Evolutionary conservation across 2,113 vertebrate genomes (phyloP), one percentile per base, ranked within the genome.

Genomic region (Perognathus longimembris): DNA sequence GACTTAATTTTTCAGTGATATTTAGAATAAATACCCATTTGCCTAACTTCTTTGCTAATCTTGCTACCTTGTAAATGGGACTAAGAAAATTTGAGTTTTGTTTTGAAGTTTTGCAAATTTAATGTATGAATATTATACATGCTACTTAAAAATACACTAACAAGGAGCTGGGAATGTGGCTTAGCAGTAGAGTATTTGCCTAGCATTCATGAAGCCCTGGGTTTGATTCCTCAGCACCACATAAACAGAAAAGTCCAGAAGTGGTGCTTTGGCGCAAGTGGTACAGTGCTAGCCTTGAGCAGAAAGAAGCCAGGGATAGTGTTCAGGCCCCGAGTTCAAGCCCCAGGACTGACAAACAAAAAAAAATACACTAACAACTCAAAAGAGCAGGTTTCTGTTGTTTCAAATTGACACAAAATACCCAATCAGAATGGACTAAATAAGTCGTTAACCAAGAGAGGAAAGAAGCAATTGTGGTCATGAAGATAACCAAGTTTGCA

Each of bases 51-150:
- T 69, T 90, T 90, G 70, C 69, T 54, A 57, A 69, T 67, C 79
- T 42, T 67, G 21, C 38, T 34, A 57, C 64, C 67, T 93, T 94
- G 32, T 90, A 93, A 94, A 81, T 2, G 69, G 7, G 26, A 78
- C 12, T 15, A 26, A 54, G 40, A 88, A 89, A 95, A 88, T 20
- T 80, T 80, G 54, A 84, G 40, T 45, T 17, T 30, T 59, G 5
- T 34, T 77, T 95, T 89, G 18, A 89, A 69, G 34, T 5, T 50
- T 76, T 91, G 85, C 90, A 28, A 63, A 73, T 87, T 91, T 83
- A 89, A 78, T 83, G 11, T 82, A 76, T 75, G n/a, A 76, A 34
- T 88, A 32, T 89, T 92, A 63, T 42, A 80, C 84, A 26, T 28
- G 34, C 64, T 84, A n/a, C 74, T 84, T 71, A 88, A 87, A 89